Evolutionary conservation across 1,140 invertebrate species (phyloP).

Genomic region (Platorchestia sp.): DNA sequence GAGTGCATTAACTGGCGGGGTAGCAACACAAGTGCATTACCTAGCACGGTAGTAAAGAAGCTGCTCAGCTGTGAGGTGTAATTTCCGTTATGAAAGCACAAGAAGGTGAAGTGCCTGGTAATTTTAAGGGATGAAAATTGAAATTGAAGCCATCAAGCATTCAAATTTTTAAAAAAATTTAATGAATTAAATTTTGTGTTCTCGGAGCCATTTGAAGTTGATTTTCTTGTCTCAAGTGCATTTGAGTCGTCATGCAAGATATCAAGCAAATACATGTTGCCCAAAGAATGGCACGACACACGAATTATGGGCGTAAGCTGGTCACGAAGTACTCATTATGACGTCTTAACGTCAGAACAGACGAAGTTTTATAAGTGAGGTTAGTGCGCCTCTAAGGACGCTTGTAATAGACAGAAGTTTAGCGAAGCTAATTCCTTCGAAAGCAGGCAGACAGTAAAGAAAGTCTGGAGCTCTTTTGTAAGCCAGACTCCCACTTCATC

Average conservation of each 20-base stretch:
- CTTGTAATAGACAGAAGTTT: not conserved
- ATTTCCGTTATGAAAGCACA: too few species aligned
- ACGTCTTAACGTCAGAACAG: not conserved
- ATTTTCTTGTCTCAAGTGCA: not conserved
- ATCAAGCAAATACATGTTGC: not conserved
- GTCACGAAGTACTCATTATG: not conserved
- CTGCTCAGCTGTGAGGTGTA: too few species aligned
- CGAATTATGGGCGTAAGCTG: not conserved
- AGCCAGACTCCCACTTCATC: not conserved
- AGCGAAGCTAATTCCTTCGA: slow-evolving; percentile 11
- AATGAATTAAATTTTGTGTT: not conserved
- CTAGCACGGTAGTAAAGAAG: too few species aligned
- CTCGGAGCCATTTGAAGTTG: not conserved
- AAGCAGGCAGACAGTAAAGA: slow-evolving; percentile 3
- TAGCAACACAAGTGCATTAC: too few species aligned
- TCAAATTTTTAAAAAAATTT: too few species aligned
- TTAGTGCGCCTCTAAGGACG: not conserved
- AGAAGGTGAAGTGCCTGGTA: too few species aligned
- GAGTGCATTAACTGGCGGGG: too few species aligned
- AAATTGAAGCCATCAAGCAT: too few species aligned
- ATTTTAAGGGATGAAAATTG: too few species aligned
- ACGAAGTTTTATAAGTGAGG: not conserved
- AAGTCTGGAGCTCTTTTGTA: not conserved
- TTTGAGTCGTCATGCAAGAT: not conserved
- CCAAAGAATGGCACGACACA: not conserved